Evolutionary conservation across 1,140 invertebrate species (phyloP).

Genomic region (Araneus ventricosus): DNA sequence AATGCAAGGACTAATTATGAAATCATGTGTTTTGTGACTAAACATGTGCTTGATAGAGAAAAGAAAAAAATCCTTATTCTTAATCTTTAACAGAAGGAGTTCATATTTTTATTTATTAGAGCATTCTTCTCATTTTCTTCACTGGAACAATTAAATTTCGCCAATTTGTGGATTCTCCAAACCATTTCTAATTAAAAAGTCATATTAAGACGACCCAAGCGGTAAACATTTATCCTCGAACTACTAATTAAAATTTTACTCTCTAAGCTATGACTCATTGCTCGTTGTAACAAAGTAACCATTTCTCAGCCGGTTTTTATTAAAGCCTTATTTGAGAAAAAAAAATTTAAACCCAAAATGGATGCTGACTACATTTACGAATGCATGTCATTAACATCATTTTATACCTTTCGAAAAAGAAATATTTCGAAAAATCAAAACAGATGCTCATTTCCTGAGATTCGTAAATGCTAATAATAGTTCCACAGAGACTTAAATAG

Average conservation of each 20-base stretch:
- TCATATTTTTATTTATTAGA: too few relatives aligned
- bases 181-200: neutral
- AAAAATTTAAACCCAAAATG: neutral
- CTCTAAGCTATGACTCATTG: too few relatives aligned
- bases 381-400: neutral
- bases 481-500: neutral
- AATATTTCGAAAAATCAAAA: constrained; percentile 3
- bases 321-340: neutral
- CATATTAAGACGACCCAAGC: neutral
- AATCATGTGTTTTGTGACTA: too few relatives aligned
- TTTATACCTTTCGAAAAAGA: neutral
- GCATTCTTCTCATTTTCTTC: too few relatives aligned
- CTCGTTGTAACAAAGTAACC: neutral
- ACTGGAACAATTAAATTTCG: neutral
- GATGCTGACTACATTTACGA: neutral
- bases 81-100: too few relatives aligned
- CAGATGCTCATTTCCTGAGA: constrained; percentile 13
- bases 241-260: too few relatives aligned
- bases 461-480: constrained; percentile 43
- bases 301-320: neutral
- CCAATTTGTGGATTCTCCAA: neutral
- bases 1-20: too few relatives aligned
- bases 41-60: too few relatives aligned
- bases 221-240: neutral
- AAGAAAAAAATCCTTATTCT: too few relatives aligned